These are phyloP conservation scores for Junonia oenone DNA, from an alignment of 2,888 invertebrate genomes.

Conservation along the genomic window DNA sequence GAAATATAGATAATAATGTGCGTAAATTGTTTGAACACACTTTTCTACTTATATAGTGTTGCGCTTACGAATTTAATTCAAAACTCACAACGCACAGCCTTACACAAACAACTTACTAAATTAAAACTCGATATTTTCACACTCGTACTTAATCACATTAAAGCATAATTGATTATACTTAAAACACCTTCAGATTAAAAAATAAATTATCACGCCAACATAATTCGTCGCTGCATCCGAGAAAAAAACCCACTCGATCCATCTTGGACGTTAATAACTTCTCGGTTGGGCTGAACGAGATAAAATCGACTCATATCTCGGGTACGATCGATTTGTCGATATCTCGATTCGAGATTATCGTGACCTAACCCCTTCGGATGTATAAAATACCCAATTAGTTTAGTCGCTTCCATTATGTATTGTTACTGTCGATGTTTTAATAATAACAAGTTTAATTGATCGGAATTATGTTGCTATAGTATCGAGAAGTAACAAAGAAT, in stretches of 20 bases:
- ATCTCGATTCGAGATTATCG: slow-evolving; percentile 43
- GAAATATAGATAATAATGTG: too few species aligned
- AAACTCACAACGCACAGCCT: too few species aligned
- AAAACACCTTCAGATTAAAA: slow-evolving; percentile 10
- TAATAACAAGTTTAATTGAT: too few species aligned
- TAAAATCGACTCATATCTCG: slow-evolving; percentile 49
- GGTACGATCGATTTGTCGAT: slow-evolving; percentile 48
- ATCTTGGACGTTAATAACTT: slow-evolving; percentile 49
- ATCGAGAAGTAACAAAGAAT: too few species aligned
- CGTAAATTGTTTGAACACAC: too few species aligned
- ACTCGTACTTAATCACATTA: background rate
- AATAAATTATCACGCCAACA: slow-evolving; percentile 7
- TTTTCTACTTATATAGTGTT: too few species aligned
- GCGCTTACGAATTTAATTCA: too few species aligned
- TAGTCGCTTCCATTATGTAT: slow-evolving; percentile 4
- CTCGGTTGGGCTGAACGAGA: slow-evolving; percentile 47
- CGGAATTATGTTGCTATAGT: too few species aligned
- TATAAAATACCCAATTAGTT: slow-evolving; percentile 28
- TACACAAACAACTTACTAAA: background rate
- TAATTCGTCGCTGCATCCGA: slow-evolving; percentile 31
- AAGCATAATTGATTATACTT: background rate
- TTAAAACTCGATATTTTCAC: background rate
- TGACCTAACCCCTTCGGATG: slow-evolving; percentile 30
- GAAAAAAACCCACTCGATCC: slow-evolving; percentile 39
- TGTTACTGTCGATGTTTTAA: background rate